Base-by-base conservation (phyloP, 1,140 invertebrate species). In the Euwallacea fornicatus region DNA sequence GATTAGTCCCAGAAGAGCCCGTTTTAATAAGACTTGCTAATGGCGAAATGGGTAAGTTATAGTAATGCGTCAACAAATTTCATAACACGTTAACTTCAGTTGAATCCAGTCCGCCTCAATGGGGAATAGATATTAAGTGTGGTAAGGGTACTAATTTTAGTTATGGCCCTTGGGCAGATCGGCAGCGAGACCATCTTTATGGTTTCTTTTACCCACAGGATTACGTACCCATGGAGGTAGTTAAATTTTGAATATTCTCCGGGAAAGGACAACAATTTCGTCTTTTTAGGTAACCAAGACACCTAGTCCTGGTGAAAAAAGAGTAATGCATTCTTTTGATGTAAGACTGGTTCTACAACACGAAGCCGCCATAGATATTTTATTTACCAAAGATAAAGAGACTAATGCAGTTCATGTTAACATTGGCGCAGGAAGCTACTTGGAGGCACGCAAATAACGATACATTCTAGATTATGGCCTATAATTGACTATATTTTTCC, bases 161-260 rank as follows among this genome's bases (percentile, higher is more conserved):
- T 82, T 98, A 98, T 78, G 97, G 97, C 2, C 97, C 98, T 6
- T 99, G 97, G 97, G 96, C 96, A 7, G 97, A 99, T 82, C 86
- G 96, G 53, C 97, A 99, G 82, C 86, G 97, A 69, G 96, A 98
- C 81, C 90, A 96, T 83, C 83, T 99, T 13, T 98, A 95, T 82
- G 96, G 91, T 83, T 98, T 98, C 81, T 99, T 99, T 81, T 98
- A 94, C 81, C 97, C 97, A 4, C 91, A 93, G 69, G 93, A 95
- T 81, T 95, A 91, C 82, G 88, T 92, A 76, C 87, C 88, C 56
- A 83, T 92, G 70, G 87, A 90, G 81, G 86, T 92, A 64, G 64
- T 43, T 41, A 55, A 21, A 44, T 43, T 6, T 44, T 16, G 7
- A 43, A 59, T 50, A 16, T 54, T 59, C 56, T 60, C 7, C 8